Evolutionary conservation across 2,113 vertebrate species (phyloP), one percentile per base, ranked within the genome.

Genomic region (Silurus meridionalis): DNA sequence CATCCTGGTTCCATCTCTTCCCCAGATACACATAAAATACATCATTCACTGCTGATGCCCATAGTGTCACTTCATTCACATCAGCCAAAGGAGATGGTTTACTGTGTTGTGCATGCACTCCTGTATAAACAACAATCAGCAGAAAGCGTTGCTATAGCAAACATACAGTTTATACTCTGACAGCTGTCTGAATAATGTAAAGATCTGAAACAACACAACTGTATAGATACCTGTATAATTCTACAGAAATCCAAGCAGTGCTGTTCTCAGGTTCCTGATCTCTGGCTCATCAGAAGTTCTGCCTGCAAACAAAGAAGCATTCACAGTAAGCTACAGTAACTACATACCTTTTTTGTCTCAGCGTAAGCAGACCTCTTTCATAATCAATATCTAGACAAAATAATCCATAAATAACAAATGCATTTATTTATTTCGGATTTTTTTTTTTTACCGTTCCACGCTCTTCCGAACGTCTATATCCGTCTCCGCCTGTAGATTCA

Each of bases 401-500:
- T 10, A 37, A 15, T 7, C 11, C 10, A 53, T 6, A 15, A 78
- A 60, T 60, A 25, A 2, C 28, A 53, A n/a, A 53, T 13, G 5
- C 1, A 77, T 13, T 14, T 7, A 15, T n/a, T 14, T 15, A 21
- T 21, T 8, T 58, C 3, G 5, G 1, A 14, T n/a, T 13, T 5
- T 28, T 19, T 19, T 1, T 28, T 28, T 50, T 79, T 60, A 37
- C 57, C 78, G 57, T 46, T 80, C 17, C 0, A 48, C 3, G 2
- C 17, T 61, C 14, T 7, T 8, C 11, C 4, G 48, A 19, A 25
- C 60, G 66, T 48, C 77, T 57, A 55, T 80, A 28, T 90, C 1
- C 11, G 46, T 90, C 6, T 66, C 3, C 55, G 1, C 17, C 4
- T 15, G 67, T 14, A 60, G 8, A 63, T 95, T 96, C 93, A 91